These are phyloP conservation scores for Diuraphis noxia DNA, from an alignment of 1,140 invertebrate species.

Conservation along the genomic window DNA sequence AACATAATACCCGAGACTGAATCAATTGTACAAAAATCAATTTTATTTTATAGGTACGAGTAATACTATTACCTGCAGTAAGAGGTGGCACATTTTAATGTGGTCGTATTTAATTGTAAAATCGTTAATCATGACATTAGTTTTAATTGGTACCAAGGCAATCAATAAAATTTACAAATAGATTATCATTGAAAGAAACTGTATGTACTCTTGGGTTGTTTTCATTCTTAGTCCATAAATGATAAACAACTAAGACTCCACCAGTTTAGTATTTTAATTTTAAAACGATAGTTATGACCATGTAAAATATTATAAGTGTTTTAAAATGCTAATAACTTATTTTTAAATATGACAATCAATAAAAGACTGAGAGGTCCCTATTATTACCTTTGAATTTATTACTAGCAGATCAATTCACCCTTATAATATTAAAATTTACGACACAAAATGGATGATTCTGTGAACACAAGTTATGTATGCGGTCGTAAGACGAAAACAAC, in stretches of 20 bases:
- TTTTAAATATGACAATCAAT: not conserved
- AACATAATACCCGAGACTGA: not conserved
- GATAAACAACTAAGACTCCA: not conserved
- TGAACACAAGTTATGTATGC: not conserved
- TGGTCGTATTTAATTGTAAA: not conserved
- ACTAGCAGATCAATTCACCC: not conserved
- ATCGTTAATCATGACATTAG: not conserved
- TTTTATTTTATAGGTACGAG: not conserved
- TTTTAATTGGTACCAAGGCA: not conserved
- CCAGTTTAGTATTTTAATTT: not conserved
- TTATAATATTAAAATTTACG: not conserved
- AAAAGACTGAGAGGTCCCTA: not conserved
- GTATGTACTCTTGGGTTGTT: not conserved
- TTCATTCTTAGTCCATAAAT: not conserved
- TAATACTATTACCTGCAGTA: not conserved
- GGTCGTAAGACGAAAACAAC: not conserved
- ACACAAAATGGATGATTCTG: not conserved
- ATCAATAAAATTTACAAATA: not conserved
- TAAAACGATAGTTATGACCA: not conserved
- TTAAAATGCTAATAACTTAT: not conserved
- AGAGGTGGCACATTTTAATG: not conserved
- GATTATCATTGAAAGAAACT: not conserved
- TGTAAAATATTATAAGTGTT: not conserved
- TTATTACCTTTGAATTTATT: not conserved
- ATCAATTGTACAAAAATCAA: not conserved